Evolutionary conservation across 2,797 vertebrate genomes (phyloP).

Genomic region (Staurois parvus): DNA sequence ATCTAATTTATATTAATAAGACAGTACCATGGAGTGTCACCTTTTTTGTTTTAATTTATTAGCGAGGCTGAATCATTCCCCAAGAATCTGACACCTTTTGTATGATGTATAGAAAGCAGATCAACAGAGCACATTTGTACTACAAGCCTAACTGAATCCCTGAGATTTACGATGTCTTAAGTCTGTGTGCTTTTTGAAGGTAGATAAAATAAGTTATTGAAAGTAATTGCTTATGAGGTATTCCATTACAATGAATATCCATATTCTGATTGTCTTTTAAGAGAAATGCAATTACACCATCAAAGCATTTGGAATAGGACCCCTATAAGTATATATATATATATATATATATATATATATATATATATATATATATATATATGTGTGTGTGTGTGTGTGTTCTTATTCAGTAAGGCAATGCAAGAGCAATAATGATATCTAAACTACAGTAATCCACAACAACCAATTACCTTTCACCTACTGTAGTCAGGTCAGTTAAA

Average conservation of each 20-base stretch:
- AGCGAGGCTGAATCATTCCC: conserved; percentile 12
- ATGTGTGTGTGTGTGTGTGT: too few relatives aligned
- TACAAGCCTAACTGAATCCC: neutral
- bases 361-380: too few relatives aligned
- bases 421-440: too few relatives aligned
- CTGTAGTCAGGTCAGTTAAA: too few relatives aligned
- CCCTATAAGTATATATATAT: too few relatives aligned
- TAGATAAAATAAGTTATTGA: neutral
- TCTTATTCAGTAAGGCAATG: too few relatives aligned
- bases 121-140: neutral
- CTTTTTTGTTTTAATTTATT: conserved; percentile 37
- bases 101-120: conserved; percentile 29
- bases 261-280: neutral
- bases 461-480: too few relatives aligned
- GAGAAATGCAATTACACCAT: too few relatives aligned
- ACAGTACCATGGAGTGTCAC: neutral
- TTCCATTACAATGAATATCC: neutral
- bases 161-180: neutral
- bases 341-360: too few relatives aligned
- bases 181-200: neutral
- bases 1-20: conserved; percentile 29
- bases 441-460: too few relatives aligned
- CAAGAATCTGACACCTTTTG: conserved; percentile 8
- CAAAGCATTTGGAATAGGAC: too few relatives aligned
- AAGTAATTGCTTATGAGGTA: neutral